Conservation (phyloP, 30 jellyfish, hydroid and myxozoan species). For the Aurelia sp. region DNA sequence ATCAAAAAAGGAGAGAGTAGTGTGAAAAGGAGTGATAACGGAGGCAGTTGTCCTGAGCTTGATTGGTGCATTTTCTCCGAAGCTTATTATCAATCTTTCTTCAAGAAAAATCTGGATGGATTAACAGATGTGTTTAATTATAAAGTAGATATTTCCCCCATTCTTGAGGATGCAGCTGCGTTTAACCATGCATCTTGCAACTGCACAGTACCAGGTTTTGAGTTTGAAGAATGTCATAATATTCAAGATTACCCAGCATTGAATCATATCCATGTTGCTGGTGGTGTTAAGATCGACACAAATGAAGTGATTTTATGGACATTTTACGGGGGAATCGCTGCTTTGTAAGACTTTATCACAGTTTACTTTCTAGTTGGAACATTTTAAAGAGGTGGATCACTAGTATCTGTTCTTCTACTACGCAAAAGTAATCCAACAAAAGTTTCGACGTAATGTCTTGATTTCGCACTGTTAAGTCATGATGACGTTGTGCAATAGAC, state of each 20-base stretch:
- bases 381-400: no score
- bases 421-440: no score
- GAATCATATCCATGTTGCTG: slow-evolving; percentile 50
- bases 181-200: slow-evolving; percentile 79
- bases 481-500: no score
- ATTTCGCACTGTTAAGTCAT: no score
- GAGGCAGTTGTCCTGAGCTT: background rate
- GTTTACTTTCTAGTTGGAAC: no score
- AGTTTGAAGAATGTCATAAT: slow-evolving; percentile 43
- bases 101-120: background rate
- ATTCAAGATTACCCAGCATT: slow-evolving; percentile 65
- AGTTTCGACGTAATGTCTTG: no score
- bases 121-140: slow-evolving; percentile 2
- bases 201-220: slow-evolving; percentile 47
- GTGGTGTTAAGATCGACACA: slow-evolving; percentile 5
- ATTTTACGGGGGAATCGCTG: slow-evolving; percentile 77
- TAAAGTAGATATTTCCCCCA: slow-evolving; percentile 43
- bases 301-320: slow-evolving; percentile 55
- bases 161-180: slow-evolving; percentile 24
- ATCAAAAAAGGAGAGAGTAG: background rate
- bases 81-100: no score
- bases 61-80: background rate
- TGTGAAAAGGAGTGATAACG: background rate
- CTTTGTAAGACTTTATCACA: background rate
- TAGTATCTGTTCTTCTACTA: no score